Base-by-base conservation (phyloP, 2,113 vertebrate genomes). In the Hiodon alosoides region DNA sequence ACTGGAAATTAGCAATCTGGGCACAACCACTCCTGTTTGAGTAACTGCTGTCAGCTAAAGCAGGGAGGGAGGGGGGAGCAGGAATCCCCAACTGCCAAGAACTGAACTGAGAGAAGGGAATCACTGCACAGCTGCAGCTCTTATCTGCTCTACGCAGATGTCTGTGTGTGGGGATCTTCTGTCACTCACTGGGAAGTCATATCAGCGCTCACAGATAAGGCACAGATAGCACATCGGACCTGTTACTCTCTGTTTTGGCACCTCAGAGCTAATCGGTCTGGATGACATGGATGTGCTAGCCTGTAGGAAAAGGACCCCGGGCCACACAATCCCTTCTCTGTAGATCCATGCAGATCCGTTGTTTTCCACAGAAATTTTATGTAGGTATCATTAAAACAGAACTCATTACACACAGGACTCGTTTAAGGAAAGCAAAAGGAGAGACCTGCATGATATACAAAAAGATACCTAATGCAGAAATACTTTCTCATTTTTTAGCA, bases 131-230 rank as follows among this genome's bases (percentile, higher is more conserved):
- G 64, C 73, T 53, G 57, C 11, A 4, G 48, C 4, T 46, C 60
- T 76, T 76, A 76, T 76, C 75, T 54, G 14, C 60, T 9, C 51
- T 52, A 11, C 48, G 75, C 68, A 71, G 75, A 71, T 71, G 68
- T 31, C 68, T 17, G 66, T 57, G 47, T 7, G 16, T 16, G 48
- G 66, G 31, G 47, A 69, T 66, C 66, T 17, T 2, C 47, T 9
- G 14, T 61, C 31, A 3, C 7, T 55, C 50, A 55, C 47, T 11
- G 47, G 53, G 48, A 50, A 16, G n/a, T 50, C 61, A 16, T 69
- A 16, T 67, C 9, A 13, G 14, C 31, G 17, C n/a, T 48, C 51
- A 9, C 62, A 57, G 73, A 57, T 67, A 57, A 5, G 11, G 11
- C 13, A 9, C 46, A 48, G 73, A 47, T 16, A 31, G 57, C 65